Base-by-base conservation (phyloP, 2,797 vertebrate species). In the Austrolebias charrua region DNA sequence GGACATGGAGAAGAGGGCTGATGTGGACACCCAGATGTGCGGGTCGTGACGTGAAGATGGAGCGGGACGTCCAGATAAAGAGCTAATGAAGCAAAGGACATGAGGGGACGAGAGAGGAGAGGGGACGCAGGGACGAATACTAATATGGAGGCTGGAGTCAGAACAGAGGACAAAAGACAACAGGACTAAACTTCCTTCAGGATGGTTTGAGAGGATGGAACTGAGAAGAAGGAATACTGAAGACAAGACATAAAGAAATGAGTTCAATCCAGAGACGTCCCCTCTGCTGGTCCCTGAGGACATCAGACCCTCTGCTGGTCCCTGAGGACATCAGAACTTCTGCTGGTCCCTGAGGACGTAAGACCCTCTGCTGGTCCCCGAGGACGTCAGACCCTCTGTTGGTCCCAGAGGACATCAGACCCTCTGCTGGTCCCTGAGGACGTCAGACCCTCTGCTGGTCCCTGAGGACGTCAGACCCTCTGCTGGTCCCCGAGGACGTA, bases 11-110 rank as follows among this genome's bases (percentile, higher is more conserved):
- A 38, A 7, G 8, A 11, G 38, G 11, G 33, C 33, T 35, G 43
- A 72, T 0, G 31, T 44, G 65, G 76, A 63, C 63, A 6, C 45
- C 69, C 35, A 67, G 49, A 54, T 5, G 49, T 55, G 56, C 19
- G 15, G 76, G 20, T 2, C 38, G 38, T 33, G n/a, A 33, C 64
- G 40, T 60, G 71, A 60, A 60, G 16, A 74, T 54, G 75, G 66
- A 72, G 66, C 40, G 19, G 69, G 75, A 63, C 48, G 8, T 75
- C 60, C 49, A 55, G 51, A n/a, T 69, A 65, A 61, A 59, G 45
- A 74, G 70, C 69, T 15, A 50, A 67, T 71, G 55, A 78, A 66
- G 76, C 35, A 54, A 33, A 81, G 65, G 76, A 81, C 67, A 52
- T 12, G 68, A 14, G 50, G 51, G 69, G 71, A 79, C 59, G 31